Conservation (phyloP, 2,888 invertebrate species). For the Rotaria magnacalcarata region DNA sequence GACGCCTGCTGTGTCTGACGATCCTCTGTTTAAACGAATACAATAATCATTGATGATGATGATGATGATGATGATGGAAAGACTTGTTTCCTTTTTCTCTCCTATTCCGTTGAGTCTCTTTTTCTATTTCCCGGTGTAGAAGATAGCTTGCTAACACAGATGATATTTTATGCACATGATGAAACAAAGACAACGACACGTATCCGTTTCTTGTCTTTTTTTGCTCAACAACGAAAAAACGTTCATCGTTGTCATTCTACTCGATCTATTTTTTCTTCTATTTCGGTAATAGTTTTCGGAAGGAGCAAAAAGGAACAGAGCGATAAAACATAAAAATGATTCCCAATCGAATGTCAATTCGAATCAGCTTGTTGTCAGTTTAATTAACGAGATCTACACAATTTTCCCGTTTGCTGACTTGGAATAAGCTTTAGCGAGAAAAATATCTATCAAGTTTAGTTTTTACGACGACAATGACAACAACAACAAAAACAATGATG, state of each 20-base stretch:
- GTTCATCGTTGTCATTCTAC: background rate
- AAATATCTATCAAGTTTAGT: background rate
- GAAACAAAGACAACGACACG: background rate
- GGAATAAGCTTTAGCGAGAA: no score
- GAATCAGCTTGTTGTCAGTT: background rate
- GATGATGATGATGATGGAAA: background rate
- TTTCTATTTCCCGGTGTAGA: background rate
- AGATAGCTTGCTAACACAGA: background rate
- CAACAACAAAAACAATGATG: background rate
- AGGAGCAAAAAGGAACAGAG: background rate
- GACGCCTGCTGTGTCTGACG: background rate
- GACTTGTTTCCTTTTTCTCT: background rate
- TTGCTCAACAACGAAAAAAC: background rate
- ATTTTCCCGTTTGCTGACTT: no score
- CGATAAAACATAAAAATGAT: background rate
- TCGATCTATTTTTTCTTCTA: background rate
- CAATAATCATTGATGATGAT: slow-evolving; percentile 13
- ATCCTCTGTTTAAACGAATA: background rate
- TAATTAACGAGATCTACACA: no score
- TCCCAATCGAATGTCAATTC: background rate
- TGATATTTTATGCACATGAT: background rate
- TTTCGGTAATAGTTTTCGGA: background rate
- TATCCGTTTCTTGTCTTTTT: background rate
- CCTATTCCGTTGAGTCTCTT: background rate
- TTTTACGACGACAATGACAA: background rate